Conservation (phyloP, 2,113 vertebrate species). For the Machaerirhynchus nigripectus region DNA sequence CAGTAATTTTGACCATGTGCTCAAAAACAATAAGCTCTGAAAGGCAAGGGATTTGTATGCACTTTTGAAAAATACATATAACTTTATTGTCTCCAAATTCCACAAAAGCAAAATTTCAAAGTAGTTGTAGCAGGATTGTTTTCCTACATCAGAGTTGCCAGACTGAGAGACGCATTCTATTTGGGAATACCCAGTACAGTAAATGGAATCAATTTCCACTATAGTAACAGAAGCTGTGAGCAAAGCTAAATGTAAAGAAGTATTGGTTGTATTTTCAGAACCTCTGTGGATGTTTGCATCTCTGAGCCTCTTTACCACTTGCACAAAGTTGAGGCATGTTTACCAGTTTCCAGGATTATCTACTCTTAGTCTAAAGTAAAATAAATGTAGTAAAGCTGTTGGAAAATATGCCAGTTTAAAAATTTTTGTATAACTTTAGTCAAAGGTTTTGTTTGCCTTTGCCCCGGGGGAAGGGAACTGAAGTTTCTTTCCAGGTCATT, state of each 20-base stretch:
- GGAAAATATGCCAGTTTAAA: too few species aligned
- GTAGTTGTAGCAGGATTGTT: background rate
- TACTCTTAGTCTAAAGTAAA: background rate
- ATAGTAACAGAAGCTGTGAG: conserved; percentile 42
- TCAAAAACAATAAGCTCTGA: background rate
- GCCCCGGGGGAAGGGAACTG: too few species aligned
- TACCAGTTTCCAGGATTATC: background rate
- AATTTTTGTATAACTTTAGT: too few species aligned
- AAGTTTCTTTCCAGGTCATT: too few species aligned
- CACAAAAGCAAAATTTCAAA: background rate
- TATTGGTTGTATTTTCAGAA: conserved; percentile 17
- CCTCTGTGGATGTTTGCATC: background rate
- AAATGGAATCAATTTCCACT: conserved; percentile 32
- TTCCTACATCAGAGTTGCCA: background rate
- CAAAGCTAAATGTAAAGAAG: conserved; percentile 6
- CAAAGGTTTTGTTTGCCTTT: too few species aligned
- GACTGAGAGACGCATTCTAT: background rate
- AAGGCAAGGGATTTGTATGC: background rate
- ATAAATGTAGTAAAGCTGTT: background rate
- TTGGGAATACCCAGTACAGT: conserved; percentile 27
- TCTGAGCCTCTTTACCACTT: background rate
- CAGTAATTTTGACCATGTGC: background rate
- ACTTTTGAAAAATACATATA: background rate
- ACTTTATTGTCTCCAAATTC: background rate
- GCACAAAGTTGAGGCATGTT: background rate